Base-by-base conservation (phyloP, 2,113 vertebrate genomes). In the Leptocoma aspasia region DNA sequence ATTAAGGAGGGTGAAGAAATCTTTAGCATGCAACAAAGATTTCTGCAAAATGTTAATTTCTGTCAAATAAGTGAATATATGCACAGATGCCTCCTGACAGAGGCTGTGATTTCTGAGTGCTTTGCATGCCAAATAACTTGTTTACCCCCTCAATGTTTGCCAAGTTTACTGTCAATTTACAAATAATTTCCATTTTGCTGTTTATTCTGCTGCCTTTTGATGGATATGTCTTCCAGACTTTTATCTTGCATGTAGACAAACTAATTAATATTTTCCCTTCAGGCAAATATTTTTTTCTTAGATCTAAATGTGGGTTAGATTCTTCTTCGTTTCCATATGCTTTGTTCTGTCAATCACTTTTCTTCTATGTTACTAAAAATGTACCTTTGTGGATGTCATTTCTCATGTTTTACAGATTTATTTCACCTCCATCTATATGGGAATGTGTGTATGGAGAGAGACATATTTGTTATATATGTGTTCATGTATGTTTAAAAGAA, bases 211-310 rank as follows among this genome's bases (percentile, higher is more conserved):
- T 98, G 98, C 97, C 97, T 99, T 99, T 99, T 99, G 98, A 99
- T 98, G 98, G 98, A 98, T 98, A 98, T 97, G 97, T 99, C 98
- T 99, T 98, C 97, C 98, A 98, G 98, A 98, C 98, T 99, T 99
- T 99, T 99, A 99, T 99, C 98, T 98, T 97, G 97, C 97, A 98
- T 98, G 98, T 98, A 98, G 99, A 99, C 98, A 99, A 99, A 99
- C 98, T 99, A 99, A 99, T 99, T 99, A 99, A 99, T 99, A 99
- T 99, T 98, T 98, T 98, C 97, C 98, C 98, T 99, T 98, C 98
- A 98, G 98, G 99, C 98, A 99, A 99, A 99, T 99, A 99, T 99
- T 99, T 99, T 98, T 99, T 99, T 98, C 98, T 99, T 98, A 98
- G 98, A 99, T 99, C 98, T 99, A 98, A 99, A 98, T 98, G 98